phyloP scores from a whole-genome alignment of 2,113 vertebrate species.

The Machaerirhynchus nigripectus region DNA sequence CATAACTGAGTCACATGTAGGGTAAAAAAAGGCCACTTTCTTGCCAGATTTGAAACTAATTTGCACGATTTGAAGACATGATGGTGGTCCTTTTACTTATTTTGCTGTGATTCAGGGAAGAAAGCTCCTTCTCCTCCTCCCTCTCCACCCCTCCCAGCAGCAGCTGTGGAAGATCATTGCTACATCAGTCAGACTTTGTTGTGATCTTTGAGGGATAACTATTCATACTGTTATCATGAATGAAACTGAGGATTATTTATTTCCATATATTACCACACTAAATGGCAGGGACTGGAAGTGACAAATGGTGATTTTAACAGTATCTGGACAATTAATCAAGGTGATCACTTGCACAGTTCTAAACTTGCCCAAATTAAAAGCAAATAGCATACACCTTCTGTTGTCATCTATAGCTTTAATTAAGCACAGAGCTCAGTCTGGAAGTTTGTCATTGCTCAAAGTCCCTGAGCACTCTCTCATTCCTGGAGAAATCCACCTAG shows the following conservation, averaged over 20 bases:
- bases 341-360: background rate
- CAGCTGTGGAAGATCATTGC: background rate
- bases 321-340: background rate
- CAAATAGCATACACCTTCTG: background rate
- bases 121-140: background rate
- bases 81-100: background rate
- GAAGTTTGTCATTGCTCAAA: background rate
- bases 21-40: background rate
- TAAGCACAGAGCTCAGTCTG: background rate
- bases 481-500: background rate
- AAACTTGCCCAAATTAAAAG: background rate
- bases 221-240: background rate
- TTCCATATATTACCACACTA: background rate
- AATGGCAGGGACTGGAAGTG: background rate
- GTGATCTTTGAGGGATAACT: background rate
- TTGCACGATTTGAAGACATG: background rate
- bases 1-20: background rate
- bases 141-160: rapidly evolving
- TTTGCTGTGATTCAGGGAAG: background rate
- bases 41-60: background rate
- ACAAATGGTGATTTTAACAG: background rate
- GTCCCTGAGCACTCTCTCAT: background rate
- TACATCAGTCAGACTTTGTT: background rate
- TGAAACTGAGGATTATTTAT: background rate
- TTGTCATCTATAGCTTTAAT: background rate